Base-by-base conservation (phyloP, 2,888 invertebrate genomes). In the Octodonta nipae region DNA sequence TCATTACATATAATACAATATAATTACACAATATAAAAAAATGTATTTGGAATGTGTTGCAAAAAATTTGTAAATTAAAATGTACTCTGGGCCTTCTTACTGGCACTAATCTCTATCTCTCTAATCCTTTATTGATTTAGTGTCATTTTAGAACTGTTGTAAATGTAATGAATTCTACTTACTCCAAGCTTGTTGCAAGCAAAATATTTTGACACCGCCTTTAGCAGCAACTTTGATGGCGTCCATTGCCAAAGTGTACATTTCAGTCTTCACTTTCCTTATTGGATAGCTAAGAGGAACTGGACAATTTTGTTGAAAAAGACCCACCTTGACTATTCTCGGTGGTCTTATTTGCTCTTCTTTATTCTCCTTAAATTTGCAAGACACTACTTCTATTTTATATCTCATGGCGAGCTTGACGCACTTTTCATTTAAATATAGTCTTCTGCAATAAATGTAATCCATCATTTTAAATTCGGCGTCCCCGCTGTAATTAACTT, bases 101-200 rank as follows among this genome's bases (percentile, higher is more conserved):
- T n/a, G n/a, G n/a, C n/a, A n/a, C n/a, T n/a, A n/a, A n/a, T n/a
- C n/a, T n/a, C n/a, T n/a, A n/a, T n/a, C n/a, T n/a, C n/a, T n/a
- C n/a, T n/a, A n/a, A n/a, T n/a, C n/a, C n/a, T n/a, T n/a, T n/a
- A n/a, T n/a, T n/a, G n/a, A n/a, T n/a, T n/a, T n/a, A n/a, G n/a
- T n/a, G n/a, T n/a, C n/a, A n/a, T n/a, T n/a, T n/a, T n/a, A n/a
- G n/a, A n/a, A n/a, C n/a, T n/a, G n/a, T n/a, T n/a, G n/a, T 34
- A n/a, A n/a, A n/a, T n/a, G n/a, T n/a, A n/a, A n/a, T n/a, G n/a
- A n/a, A n/a, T n/a, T n/a, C n/a, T n/a, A 65, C 78, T 69, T 64
- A 89, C 88, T 74, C 96, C 96, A 98, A 2, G 91, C 83, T 66
- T 98, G 96, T 64, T 96, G 96, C 40, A 95, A 71, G 54, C 95